Evolutionary conservation across 2,797 vertebrate genomes (phyloP), one percentile per base, ranked within the genome.

Genomic region (Arrhamphus sclerolepis): DNA sequence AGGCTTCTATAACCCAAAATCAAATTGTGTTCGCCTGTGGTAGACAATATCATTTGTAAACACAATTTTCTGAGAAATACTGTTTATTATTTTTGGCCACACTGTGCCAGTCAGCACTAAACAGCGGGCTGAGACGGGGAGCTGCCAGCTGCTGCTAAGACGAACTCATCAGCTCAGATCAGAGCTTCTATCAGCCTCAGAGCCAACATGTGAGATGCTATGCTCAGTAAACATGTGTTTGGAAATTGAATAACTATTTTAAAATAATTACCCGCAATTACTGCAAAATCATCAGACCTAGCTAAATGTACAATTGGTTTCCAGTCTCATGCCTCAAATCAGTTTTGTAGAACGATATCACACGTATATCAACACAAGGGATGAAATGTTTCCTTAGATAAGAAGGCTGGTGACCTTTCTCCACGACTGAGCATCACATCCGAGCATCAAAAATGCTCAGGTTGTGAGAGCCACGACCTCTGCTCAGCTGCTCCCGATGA

Each of bases 401-500:
- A 51, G 20, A 43, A 5, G 14, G 11, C 28, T 38, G 19, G 14
- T 24, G 6, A 26, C 22, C 31, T 21, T 46, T 44, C 34, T 57
- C 28, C 47, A 5, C 18, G 21, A n/a, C 18, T 19, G 14, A n/a
- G 26, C 56, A 57, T 31, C 11, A 42, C 47, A 43, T 46, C 24
- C 38, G 18, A 44, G 0, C 5, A 19, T 2, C 8, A 34, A 34
- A 34, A 11, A 64, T 21, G 14, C 31, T 44, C 41, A 52, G 69
- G 22, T 9, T 49, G 44, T 52, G 42, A 57, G 16, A 24, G 46
- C 39, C 43, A 52, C 39, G 26, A 17, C 44, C 46, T 54, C 31
- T 47, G 21, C 28, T 46, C 55, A 66, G 52, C 65, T 49, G 39
- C 51, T 42, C 39, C 31, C 28, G 14, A 58, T 72, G 39, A 74